Conservation (phyloP, 2,888 invertebrate genomes). For the Agonum fuliginosum region DNA sequence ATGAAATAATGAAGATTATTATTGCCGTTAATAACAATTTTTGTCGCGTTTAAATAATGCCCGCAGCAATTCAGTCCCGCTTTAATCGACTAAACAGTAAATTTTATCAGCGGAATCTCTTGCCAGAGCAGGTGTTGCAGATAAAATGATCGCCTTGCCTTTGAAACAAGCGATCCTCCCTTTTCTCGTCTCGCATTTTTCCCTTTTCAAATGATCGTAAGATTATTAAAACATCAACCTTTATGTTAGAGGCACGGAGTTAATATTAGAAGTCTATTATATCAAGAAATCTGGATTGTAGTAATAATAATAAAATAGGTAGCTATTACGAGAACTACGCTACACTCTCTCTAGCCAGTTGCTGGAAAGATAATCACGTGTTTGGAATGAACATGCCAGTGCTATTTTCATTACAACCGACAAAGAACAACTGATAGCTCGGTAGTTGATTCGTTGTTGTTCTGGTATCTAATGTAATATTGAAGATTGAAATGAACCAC, state of each 20-base stretch:
- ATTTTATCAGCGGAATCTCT: slow-evolving; percentile 25
- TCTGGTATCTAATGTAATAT: not conserved
- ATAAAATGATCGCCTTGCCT: slow-evolving; percentile 10
- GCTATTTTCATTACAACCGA: slow-evolving; percentile 21
- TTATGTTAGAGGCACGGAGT: slow-evolving; percentile 4
- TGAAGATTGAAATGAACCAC: too few species aligned
- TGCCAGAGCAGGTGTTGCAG: slow-evolving; percentile 22
- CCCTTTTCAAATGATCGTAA: slow-evolving; percentile 4
- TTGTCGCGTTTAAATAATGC: slow-evolving; percentile 25
- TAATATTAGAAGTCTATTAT: slow-evolving; percentile 6
- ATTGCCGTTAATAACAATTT: slow-evolving; percentile 38
- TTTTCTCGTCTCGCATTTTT: slow-evolving; percentile 33
- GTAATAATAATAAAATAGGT: slow-evolving; percentile 43
- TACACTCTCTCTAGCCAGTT: not conserved
- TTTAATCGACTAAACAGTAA: slow-evolving; percentile 33
- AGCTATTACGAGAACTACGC: slow-evolving; percentile 23
- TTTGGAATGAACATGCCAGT: slow-evolving; percentile 9
- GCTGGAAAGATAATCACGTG: not conserved
- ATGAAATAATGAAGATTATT: slow-evolving; percentile 41
- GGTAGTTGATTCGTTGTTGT: slow-evolving; percentile 19
- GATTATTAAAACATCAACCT: slow-evolving; percentile 41
- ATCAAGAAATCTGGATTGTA: slow-evolving; percentile 17
- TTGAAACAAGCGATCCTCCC: slow-evolving; percentile 23
- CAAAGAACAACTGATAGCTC: slow-evolving; percentile 25
- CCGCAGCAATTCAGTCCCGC: not conserved